These are phyloP conservation scores for Oncorhynchus clarkii DNA, from an alignment of 2,113 vertebrate genomes.

Conservation along the genomic window DNA sequence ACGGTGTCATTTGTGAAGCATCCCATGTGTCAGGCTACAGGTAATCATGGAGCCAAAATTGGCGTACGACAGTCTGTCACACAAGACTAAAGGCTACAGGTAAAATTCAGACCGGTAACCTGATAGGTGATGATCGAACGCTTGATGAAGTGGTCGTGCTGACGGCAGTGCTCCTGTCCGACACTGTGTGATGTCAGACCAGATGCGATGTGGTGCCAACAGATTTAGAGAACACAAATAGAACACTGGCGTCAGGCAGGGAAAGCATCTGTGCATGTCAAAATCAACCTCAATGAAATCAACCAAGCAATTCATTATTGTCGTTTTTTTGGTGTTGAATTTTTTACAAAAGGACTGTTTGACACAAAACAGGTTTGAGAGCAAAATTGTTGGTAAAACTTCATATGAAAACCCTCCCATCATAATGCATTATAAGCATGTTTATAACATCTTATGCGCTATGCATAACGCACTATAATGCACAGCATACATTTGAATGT, in stretches of 20 bases:
- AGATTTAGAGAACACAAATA: conserved; percentile 57
- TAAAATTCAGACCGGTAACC: conserved; percentile 50
- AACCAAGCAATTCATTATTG: background rate
- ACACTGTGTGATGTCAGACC: conserved; percentile 16
- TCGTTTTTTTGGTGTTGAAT: background rate
- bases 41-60: too few species aligned
- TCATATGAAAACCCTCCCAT: too few species aligned
- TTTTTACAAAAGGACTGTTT: too few species aligned
- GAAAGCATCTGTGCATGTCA: conserved; percentile 5
- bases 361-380: too few species aligned
- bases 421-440: too few species aligned
- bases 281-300: too few species aligned
- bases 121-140: conserved; percentile 54
- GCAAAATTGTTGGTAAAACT: background rate
- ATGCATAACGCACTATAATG: too few species aligned
- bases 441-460: too few species aligned
- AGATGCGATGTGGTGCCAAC: conserved; percentile 35
- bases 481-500: too few species aligned
- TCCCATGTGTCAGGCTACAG: too few species aligned
- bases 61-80: too few species aligned
- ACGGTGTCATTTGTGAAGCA: too few species aligned
- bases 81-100: conserved; percentile 23
- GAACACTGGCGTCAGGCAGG: conserved; percentile 32
- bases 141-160: conserved; percentile 53
- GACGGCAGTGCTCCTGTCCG: conserved; percentile 61